Conservation (phyloP, 2,888 invertebrate genomes). For the Drosophila neonasuta region DNA sequence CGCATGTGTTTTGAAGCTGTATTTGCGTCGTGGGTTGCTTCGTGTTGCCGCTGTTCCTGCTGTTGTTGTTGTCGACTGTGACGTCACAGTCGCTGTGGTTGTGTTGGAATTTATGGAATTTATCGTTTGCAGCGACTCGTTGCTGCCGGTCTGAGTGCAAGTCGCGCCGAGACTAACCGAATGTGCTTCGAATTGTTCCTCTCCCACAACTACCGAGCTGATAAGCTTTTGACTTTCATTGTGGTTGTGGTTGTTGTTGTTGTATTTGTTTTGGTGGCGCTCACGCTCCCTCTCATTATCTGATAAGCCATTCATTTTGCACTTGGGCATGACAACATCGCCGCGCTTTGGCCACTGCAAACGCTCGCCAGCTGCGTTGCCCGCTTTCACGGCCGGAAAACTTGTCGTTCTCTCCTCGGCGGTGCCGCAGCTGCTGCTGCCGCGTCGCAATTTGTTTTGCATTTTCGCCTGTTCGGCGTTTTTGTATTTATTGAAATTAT, state of each 20-base stretch:
- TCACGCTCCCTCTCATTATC: slow-evolving; percentile 32
- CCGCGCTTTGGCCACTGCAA: slow-evolving; percentile 79
- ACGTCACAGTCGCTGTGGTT: slow-evolving; percentile 45
- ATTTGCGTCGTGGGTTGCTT: slow-evolving; percentile 72
- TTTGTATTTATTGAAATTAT: slow-evolving; percentile 82
- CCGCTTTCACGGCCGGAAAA: slow-evolving; percentile 61
- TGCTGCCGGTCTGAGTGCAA: slow-evolving; percentile 62
- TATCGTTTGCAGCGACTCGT: slow-evolving; percentile 60
- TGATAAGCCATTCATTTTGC: slow-evolving; percentile 40
- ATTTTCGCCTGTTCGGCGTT: slow-evolving; percentile 79
- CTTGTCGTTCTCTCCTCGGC: slow-evolving; percentile 17
- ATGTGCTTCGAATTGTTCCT: slow-evolving; percentile 7
- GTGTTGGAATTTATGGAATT: slow-evolving; percentile 39
- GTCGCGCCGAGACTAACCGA: slow-evolving; percentile 55
- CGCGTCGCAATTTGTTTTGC: slow-evolving; percentile 53
- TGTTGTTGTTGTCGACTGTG: slow-evolving; percentile 24
- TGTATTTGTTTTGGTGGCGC: background rate
- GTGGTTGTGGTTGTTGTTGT: background rate
- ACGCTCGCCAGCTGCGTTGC: slow-evolving; percentile 63
- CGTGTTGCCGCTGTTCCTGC: background rate
- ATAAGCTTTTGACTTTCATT: slow-evolving; percentile 33
- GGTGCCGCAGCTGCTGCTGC: slow-evolving; percentile 4
- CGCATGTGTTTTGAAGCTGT: slow-evolving; percentile 82
- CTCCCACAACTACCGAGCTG: slow-evolving; percentile 19
- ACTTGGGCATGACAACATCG: slow-evolving; percentile 55